Base-by-base conservation (phyloP, 1,140 invertebrate genomes). In the Cydia strobilella region DNA sequence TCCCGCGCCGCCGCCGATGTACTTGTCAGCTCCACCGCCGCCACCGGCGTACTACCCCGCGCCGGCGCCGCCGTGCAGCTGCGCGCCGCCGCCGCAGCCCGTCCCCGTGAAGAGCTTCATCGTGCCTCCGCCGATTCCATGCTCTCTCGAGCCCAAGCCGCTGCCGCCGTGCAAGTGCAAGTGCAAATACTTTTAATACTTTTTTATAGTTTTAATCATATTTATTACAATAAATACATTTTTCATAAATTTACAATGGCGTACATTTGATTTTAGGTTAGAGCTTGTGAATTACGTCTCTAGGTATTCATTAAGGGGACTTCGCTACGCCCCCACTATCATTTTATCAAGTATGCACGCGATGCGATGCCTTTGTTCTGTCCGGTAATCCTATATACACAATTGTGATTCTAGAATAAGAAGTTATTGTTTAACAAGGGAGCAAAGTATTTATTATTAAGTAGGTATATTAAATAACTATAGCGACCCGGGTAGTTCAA, bases 1-100 rank as follows among this genome's bases (percentile, higher is more conserved):
- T 7, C 71, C 71, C 20, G 23, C 45, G 71, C 71, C 71, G 10
- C 59, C 59, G 63, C 63, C 63, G 63, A 23, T n/a, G 63, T 65
- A 31, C 63, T 5, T 20, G 31, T 9, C 31, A 7, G 35, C 69
- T 25, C 54, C 75, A 2, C 6, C 69, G 31, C 69, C 69, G 12
- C 63, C 78, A 6, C 63, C 78, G n/a, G 74, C 82, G 2, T 51
- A 79, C 0, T 66, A 78, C 3, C 23, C 77, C 4, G 74, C 77
- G 7, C 45, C 79, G 13, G 77, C 79, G 6, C 73, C 72, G 35
- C 78, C 76, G 5, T 15, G n/a, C 77, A 20, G 75, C 75, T 10
- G 18, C 75, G 7, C 35, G 35, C 7, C 66, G 74, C 0, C 79
- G 75, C 23, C 75, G 69, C 69, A 18, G 69, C 69, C 69, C 7